Percentiles rank a stretch among this genome's conserved stretches.
These are phyloP conservation scores for Coboldia fuscipes DNA, from an alignment of 1,140 invertebrate species.

Conservation along the genomic window DNA sequence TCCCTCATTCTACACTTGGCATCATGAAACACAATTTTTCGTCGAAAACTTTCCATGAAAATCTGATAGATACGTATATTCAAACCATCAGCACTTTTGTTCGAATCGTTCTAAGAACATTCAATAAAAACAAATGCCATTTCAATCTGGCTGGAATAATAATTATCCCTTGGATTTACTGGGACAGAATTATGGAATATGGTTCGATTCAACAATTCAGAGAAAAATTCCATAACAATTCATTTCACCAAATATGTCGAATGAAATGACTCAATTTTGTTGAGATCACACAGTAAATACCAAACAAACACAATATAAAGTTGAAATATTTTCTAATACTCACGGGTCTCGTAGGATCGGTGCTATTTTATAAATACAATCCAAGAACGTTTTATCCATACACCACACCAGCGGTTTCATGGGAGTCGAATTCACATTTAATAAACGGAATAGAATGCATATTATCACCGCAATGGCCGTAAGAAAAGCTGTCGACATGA, in stretches of 20 bases:
- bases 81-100: no score
- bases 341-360: constrained; percentile 57
- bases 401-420: constrained; percentile 49
- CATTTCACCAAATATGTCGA: background rate
- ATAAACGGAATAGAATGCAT: constrained; percentile 55
- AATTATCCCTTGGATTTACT: background rate
- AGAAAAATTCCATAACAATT: background rate
- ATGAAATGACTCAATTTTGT: background rate
- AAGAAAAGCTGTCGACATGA: constrained; percentile 51
- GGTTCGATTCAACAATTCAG: background rate
- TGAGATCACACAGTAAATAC: background rate
- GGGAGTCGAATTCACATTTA: constrained; percentile 61
- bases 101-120: no score
- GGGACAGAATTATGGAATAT: background rate
- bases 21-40: no score
- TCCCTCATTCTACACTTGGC: no score
- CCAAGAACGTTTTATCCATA: constrained; percentile 48
- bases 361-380: constrained; percentile 51
- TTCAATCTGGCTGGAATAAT: no score
- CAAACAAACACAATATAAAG: constrained; percentile 1
- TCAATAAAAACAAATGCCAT: no score
- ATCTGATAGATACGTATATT: no score
- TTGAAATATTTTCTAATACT: no score
- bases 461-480: constrained; percentile 54
- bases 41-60: no score